These are phyloP conservation scores for Nowickia ferox DNA, from an alignment of 2,888 invertebrate genomes.

Conservation along the genomic window DNA sequence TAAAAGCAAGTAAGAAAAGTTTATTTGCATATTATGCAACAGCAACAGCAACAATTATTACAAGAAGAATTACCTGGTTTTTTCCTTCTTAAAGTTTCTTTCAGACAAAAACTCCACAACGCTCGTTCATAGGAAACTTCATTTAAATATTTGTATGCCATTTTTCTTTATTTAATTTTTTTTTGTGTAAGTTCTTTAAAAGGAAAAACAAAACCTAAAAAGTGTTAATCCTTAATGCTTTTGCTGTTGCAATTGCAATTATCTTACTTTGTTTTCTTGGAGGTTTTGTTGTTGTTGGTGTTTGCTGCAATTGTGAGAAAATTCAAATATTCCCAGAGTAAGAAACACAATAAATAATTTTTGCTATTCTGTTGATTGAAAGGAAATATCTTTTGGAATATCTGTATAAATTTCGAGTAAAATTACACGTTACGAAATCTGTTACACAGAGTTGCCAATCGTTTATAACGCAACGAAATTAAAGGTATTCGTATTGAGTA, in stretches of 20 bases:
- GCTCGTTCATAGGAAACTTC: neutral
- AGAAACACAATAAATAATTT: constrained; percentile 53
- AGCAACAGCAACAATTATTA: constrained; percentile 36
- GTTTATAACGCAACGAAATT: neutral
- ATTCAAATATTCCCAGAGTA: constrained; percentile 54
- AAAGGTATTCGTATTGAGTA: neutral
- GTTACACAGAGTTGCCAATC: constrained; percentile 30
- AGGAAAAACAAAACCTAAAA: constrained; percentile 1
- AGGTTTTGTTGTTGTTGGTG: neutral
- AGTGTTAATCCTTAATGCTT: constrained; percentile 41
- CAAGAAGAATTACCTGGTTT: neutral
- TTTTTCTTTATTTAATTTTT: neutral
- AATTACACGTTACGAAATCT: constrained; percentile 51
- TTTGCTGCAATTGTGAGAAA: constrained; percentile 50
- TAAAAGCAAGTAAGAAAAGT: neutral
- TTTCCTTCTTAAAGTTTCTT: neutral
- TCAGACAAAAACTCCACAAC: neutral
- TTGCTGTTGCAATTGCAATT: constrained; percentile 1
- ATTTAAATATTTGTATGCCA: neutral
- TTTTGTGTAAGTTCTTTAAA: constrained; percentile 37
- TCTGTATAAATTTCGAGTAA: constrained; percentile 47
- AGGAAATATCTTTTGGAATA: constrained; percentile 51
- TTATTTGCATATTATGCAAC: constrained; percentile 50
- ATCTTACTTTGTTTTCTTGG: neutral
- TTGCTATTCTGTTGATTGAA: constrained; percentile 60